Conservation (phyloP, 2,888 invertebrate species). For the Julus scanicus region DNA sequence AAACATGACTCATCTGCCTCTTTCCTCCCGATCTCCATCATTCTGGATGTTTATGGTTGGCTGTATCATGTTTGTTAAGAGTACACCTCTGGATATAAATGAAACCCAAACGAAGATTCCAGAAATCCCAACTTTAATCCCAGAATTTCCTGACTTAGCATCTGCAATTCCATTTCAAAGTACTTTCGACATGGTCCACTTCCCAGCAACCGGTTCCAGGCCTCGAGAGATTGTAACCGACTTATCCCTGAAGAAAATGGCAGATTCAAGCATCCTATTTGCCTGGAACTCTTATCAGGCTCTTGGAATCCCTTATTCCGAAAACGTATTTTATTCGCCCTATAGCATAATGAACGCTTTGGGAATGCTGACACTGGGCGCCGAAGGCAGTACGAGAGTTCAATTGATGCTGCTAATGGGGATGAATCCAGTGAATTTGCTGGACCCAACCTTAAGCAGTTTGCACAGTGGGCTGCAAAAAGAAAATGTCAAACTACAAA, state of each 20-base stretch:
- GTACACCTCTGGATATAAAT: neutral
- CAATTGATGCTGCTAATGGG: neutral
- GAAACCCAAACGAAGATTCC: neutral
- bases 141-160: no score
- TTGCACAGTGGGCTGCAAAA: slow-evolving; percentile 40
- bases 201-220: slow-evolving; percentile 17
- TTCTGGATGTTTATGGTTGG: neutral
- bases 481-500: slow-evolving; percentile 41
- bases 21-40: neutral
- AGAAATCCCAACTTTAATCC: neutral
- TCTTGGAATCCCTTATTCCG: neutral
- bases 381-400: slow-evolving; percentile 8
- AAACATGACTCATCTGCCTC: neutral
- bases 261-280: neutral
- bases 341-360: slow-evolving; percentile 54
- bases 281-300: slow-evolving; percentile 49
- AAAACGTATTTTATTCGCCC: slow-evolving; percentile 53
- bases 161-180: neutral
- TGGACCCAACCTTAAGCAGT: neutral
- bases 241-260: neutral
- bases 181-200: neutral
- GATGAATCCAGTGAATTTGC: neutral
- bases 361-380: slow-evolving; percentile 48
- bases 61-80: neutral
- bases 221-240: neutral